These are phyloP conservation scores for Harpagoxenus sublaevis DNA, from an alignment of 2,888 invertebrate genomes.

Conservation along the genomic window DNA sequence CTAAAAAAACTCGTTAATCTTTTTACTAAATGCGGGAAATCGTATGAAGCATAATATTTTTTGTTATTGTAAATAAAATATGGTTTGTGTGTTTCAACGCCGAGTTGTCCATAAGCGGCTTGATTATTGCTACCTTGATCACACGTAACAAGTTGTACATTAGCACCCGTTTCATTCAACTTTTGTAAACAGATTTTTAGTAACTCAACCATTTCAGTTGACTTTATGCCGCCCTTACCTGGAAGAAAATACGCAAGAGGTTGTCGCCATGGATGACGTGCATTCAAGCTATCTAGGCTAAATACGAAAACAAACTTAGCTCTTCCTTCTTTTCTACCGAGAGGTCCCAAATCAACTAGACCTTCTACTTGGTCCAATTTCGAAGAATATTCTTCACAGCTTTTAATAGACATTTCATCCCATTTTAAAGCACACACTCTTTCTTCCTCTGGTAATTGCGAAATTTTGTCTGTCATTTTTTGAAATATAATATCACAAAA, in stretches of 20 bases:
- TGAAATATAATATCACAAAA: neutral
- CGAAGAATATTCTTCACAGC: neutral
- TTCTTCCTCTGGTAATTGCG: neutral
- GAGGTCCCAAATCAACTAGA: neutral
- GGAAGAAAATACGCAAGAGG: neutral
- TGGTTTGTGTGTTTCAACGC: neutral
- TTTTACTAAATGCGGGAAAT: neutral
- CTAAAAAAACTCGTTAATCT: too few species aligned
- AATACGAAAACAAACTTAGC: neutral
- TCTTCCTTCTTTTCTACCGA: neutral
- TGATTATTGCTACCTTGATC: neutral
- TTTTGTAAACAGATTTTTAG: neutral
- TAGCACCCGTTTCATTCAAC: neutral
- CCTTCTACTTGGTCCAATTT: neutral
- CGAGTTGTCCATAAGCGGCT: neutral
- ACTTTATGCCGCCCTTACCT: too few species aligned
- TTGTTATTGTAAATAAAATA: neutral
- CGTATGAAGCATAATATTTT: neutral
- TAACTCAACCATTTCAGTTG: neutral
- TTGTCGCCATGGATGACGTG: neutral
- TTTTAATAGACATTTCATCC: neutral
- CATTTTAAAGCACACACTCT: neutral
- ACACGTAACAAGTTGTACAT: neutral
- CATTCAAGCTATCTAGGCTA: neutral
- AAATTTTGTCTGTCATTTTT: neutral